phyloP scores from a whole-genome alignment of 2,113 vertebrate species.

The Pterocles gutturalis region DNA sequence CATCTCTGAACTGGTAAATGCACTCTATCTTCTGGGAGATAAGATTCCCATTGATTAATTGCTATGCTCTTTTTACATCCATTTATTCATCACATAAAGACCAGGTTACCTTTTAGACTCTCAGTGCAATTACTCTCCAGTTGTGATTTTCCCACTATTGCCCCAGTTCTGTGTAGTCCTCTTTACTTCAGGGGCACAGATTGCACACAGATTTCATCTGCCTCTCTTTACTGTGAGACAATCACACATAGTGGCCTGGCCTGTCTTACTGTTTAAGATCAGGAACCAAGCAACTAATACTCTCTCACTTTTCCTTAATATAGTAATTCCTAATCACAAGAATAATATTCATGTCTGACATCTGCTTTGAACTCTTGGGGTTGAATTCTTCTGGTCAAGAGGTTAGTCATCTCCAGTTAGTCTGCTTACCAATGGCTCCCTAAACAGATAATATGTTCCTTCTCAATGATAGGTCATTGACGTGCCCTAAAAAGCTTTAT shows the following conservation, averaged over 20 bases:
- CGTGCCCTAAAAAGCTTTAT: not conserved
- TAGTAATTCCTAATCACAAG: not conserved
- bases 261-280: not conserved
- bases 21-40: not conserved
- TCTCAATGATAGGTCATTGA: not conserved
- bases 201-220: not conserved
- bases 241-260: not conserved
- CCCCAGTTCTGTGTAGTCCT: fast-evolving
- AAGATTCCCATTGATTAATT: not conserved
- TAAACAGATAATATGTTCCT: not conserved
- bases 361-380: not conserved
- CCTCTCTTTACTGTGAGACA: not conserved
- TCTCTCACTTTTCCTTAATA: not conserved
- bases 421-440: not conserved
- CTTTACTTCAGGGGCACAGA: not conserved
- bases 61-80: not conserved
- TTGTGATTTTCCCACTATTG: not conserved
- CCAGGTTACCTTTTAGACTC: not conserved
- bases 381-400: not conserved
- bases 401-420: not conserved
- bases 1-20: not conserved
- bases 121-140: not conserved
- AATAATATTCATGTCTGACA: not conserved
- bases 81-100: not conserved
- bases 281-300: not conserved